These are phyloP conservation scores for Rhagonycha lutea DNA, from an alignment of 2,888 invertebrate species.

Conservation along the genomic window DNA sequence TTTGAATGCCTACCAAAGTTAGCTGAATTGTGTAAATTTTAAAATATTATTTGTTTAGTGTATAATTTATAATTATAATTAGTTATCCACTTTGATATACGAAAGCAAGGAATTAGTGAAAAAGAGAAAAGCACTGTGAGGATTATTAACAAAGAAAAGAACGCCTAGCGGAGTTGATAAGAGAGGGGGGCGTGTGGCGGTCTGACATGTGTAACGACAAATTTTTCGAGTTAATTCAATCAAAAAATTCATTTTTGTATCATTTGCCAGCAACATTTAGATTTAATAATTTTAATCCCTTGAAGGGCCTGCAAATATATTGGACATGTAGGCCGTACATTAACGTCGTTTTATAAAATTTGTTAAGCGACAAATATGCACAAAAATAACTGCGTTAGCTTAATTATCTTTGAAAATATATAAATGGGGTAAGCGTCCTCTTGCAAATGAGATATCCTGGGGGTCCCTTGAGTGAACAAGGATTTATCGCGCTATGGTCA, in stretches of 20 bases:
- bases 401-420: constrained; percentile 27
- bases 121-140: too few species aligned
- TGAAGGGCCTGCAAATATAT: neutral
- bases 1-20: too few species aligned
- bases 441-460: constrained; percentile 27
- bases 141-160: too few species aligned
- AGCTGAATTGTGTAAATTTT: too few species aligned
- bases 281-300: neutral
- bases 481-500: constrained; percentile 27
- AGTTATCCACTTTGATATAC: too few species aligned
- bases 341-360: constrained; percentile 5
- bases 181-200: too few species aligned
- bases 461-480: constrained; percentile 26
- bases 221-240: neutral
- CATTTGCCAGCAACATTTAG: neutral
- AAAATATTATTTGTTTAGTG: too few species aligned
- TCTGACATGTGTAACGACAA: too few species aligned
- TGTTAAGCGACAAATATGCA: constrained; percentile 3
- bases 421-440: constrained; percentile 22
- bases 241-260: neutral
- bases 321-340: neutral
- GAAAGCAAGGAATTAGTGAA: too few species aligned
- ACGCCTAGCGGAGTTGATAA: too few species aligned
- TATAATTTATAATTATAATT: too few species aligned
- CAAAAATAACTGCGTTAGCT: constrained; percentile 10